Evolutionary conservation across 2,888 invertebrate species (phyloP), one percentile per base, ranked within the genome.

Genomic region (Pseudococcus jackbeardsleyi): DNA sequence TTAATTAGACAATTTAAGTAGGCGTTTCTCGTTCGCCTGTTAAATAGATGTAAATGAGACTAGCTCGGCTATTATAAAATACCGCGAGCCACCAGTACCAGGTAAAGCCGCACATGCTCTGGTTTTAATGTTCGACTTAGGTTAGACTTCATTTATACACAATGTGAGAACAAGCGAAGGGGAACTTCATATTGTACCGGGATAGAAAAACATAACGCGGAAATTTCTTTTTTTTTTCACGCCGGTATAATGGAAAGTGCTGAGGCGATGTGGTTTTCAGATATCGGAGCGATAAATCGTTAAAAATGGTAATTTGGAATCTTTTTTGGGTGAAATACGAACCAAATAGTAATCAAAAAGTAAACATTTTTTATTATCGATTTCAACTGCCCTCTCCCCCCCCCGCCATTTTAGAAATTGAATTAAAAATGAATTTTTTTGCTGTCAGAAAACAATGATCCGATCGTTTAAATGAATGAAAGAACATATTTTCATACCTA

Each of bases 21-120:
- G 85, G 85, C 85, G 85, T 85, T 33, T 33, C 54, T 85, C 39
- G 54, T 85, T 33, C 17, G 39, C 54, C 33, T 33, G 59, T 85
- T 33, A 54, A 85, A 59, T 85, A 50, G 85, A 85, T 85, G 85
- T 85, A 85, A 85, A 85, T 85, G 85, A 85, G 59, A 33, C 59
- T 85, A 33, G 39, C n/a, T 85, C 59, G 59, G 54, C 50, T 77
- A 77, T 77, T 77, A 84, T 84, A 50, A 42, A 42, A 50, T 50
- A 48, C 84, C 33, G 42, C 86, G 68, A 17, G 54, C 54, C 54
- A 54, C n/a, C 12, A 50, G 50, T 54, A 85, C 50, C 86, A 86
- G 59, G 86, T 86, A 42, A 42, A 42, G 42, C 42, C 15, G 54
- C 85, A 33, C 39, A 33, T 54, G 59, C 85, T 50, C 59, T 22